Conservation (phyloP, 2,888 invertebrate species). For the Tenthredo distinguenda region DNA sequence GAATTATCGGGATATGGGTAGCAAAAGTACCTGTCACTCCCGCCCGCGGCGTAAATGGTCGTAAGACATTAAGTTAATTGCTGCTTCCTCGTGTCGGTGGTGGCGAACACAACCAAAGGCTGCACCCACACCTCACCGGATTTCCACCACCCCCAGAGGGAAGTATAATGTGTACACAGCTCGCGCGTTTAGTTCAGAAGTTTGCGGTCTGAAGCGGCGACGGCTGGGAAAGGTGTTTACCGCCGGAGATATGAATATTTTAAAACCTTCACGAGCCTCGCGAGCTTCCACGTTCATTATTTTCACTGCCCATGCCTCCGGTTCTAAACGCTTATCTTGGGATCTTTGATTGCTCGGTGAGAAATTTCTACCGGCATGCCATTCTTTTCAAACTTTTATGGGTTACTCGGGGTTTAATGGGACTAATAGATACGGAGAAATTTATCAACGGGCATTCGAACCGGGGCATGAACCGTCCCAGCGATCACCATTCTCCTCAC, state of each 20-base stretch:
- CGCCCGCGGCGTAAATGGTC: slow-evolving; percentile 65
- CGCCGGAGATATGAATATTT: slow-evolving; percentile 40
- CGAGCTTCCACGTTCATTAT: slow-evolving; percentile 6
- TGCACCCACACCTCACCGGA: neutral
- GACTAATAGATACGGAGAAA: neutral
- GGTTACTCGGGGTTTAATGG: neutral
- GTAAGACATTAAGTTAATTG: slow-evolving; percentile 70
- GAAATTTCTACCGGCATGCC: neutral
- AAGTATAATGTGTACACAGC: neutral
- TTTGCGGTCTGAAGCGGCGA: slow-evolving; percentile 3
- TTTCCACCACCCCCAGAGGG: neutral
- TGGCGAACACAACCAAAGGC: neutral
- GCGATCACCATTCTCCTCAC: no score
- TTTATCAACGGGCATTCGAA: neutral
- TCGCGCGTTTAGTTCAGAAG: slow-evolving; percentile 13
- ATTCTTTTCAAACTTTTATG: neutral
- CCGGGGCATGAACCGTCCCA: neutral
- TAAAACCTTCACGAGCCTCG: slow-evolving; percentile 4
- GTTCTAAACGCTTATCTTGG: neutral
- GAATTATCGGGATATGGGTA: slow-evolving; percentile 27
- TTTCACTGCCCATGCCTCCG: neutral
- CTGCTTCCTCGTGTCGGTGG: slow-evolving; percentile 28
- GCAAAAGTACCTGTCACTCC: slow-evolving; percentile 55
- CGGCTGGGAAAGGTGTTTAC: slow-evolving; percentile 33
- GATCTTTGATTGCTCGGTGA: neutral